Evolutionary conservation across 2,888 invertebrate genomes (phyloP).

Genomic region (Anoplius nigerrimus): DNA sequence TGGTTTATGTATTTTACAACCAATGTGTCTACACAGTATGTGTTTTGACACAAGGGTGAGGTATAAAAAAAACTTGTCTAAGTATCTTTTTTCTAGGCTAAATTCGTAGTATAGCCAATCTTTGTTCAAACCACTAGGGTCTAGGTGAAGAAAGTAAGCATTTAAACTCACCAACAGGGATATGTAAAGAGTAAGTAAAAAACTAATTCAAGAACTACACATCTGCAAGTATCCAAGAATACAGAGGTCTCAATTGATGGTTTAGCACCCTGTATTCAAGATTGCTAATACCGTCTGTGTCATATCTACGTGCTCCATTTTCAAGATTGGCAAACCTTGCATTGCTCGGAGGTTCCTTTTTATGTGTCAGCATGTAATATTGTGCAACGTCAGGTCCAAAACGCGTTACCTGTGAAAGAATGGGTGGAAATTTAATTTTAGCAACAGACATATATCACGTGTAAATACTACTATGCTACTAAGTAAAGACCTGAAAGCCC

Average conservation of each 20-base stretch:
- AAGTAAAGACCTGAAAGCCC: constrained; percentile 64
- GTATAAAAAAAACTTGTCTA: no score
- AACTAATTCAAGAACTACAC: constrained; percentile 49
- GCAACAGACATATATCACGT: no score
- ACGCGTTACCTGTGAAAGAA: constrained; percentile 77
- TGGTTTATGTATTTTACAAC: no score
- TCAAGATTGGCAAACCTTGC: constrained; percentile 68
- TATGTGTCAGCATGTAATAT: constrained; percentile 83
- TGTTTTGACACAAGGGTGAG: no score
- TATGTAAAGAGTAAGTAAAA: constrained; percentile 1
- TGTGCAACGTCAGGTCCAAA: constrained; percentile 82
- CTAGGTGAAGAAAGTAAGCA: no score
- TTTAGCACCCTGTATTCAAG: constrained; percentile 70
- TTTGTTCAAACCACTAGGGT: no score
- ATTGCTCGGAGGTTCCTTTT: constrained; percentile 78
- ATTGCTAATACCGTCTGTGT: constrained; percentile 71
- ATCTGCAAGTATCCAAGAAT: constrained; percentile 72
- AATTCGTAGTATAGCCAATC: no score
- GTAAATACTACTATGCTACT: neutral
- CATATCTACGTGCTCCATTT: constrained; percentile 66
- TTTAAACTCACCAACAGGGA: neutral
- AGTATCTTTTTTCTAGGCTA: no score
- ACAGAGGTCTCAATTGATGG: constrained; percentile 68
- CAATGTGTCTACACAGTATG: no score
- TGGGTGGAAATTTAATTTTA: neutral